phyloP scores from a whole-genome alignment of 1,140 invertebrate species.

The Drosophila repleta region DNA sequence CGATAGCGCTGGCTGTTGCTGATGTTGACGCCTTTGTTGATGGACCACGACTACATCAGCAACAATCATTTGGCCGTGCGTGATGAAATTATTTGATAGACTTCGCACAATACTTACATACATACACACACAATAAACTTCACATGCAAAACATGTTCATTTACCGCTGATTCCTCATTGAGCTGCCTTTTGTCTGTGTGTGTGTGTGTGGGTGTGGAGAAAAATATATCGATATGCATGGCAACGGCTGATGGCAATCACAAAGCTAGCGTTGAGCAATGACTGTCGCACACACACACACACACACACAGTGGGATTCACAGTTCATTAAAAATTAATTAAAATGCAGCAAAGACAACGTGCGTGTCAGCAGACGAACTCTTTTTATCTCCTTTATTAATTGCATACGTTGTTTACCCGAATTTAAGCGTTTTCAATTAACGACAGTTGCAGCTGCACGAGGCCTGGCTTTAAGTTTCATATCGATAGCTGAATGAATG shows the following conservation, averaged over 20 bases:
- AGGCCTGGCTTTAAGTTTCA: not conserved
- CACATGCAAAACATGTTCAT: conserved; percentile 58
- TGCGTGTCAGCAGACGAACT: not conserved
- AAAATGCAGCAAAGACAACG: conserved; percentile 62
- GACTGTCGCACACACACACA: conserved; percentile 13
- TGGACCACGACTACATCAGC: conserved; percentile 8
- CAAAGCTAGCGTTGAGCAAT: conserved; percentile 26
- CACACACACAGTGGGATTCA: conserved; percentile 32
- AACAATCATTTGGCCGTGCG: conserved; percentile 22
- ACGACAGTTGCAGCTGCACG: not conserved
- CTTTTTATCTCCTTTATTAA: conserved; percentile 3
- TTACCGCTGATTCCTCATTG: conserved; percentile 74
- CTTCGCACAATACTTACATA: conserved; percentile 17
- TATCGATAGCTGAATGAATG: not conserved
- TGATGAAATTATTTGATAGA: conserved; percentile 49
- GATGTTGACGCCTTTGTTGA: conserved; percentile 11
- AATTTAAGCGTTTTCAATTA: not conserved
- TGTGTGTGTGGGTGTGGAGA: not conserved
- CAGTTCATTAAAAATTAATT: conserved; percentile 79
- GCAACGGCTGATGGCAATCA: conserved; percentile 20
- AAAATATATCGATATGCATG: conserved; percentile 44
- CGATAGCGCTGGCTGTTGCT: conserved; percentile 33
- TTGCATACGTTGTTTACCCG: not conserved
- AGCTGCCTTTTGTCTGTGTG: conserved; percentile 29
- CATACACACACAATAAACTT: conserved; percentile 15